Conservation (phyloP, 2,888 invertebrate species). For the Lepidochrysops patricia region DNA sequence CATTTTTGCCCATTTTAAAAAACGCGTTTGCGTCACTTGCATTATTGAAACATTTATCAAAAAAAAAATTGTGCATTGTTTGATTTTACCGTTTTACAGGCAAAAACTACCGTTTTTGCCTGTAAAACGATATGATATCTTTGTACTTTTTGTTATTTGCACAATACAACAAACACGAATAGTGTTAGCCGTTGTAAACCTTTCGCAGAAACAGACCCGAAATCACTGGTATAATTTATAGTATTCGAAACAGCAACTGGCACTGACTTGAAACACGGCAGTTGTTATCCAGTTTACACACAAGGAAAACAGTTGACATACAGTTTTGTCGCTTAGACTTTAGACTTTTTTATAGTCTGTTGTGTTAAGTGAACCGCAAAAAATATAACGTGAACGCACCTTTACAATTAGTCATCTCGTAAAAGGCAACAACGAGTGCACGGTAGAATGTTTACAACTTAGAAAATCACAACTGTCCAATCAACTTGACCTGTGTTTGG, state of each 20-base stretch:
- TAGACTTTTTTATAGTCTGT: too few species aligned
- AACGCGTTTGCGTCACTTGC: too few species aligned
- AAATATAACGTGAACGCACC: background rate
- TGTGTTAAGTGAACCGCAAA: too few species aligned
- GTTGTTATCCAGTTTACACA: too few species aligned
- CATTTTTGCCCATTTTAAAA: too few species aligned
- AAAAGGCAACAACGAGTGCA: background rate
- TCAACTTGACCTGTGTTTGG: background rate
- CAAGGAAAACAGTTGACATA: too few species aligned
- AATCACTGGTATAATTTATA: background rate
- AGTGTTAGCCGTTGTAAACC: background rate
- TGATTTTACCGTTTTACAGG: background rate
- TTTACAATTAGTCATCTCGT: background rate
- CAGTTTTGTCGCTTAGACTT: too few species aligned
- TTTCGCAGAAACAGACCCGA: background rate
- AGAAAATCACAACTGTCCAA: background rate
- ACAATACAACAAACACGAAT: background rate
- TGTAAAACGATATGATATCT: background rate
- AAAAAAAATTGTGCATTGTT: background rate
- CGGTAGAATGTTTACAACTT: slow-evolving; percentile 6
- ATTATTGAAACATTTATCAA: background rate
- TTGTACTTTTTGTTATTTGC: background rate
- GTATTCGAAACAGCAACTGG: background rate
- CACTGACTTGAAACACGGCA: too few species aligned
- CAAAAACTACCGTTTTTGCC: background rate